A percentile compares a stretch with the other conserved stretches of the same genome.
These are phyloP conservation scores for Bombus breviceps DNA, from an alignment of 1,140 invertebrate genomes.

Conservation along the genomic window DNA sequence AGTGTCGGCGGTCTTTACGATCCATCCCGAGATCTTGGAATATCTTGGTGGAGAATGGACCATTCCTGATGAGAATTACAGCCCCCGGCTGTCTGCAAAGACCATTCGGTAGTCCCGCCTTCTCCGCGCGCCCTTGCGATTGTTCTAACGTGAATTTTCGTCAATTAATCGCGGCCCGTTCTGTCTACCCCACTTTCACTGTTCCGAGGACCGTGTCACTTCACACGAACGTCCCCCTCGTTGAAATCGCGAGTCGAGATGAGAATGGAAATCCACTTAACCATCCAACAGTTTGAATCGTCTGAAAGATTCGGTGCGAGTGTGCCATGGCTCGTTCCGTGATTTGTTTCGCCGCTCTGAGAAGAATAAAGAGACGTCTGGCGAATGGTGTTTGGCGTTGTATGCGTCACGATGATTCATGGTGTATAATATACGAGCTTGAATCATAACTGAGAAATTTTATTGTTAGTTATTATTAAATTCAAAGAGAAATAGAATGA, in stretches of 20 bases:
- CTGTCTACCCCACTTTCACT: not conserved
- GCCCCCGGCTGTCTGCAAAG: slow-evolving; percentile 35
- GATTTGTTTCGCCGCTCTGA: not conserved
- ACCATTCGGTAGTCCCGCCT: slow-evolving; percentile 39
- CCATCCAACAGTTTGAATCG: slow-evolving; percentile 25
- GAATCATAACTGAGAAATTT: not conserved
- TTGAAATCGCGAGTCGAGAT: slow-evolving; percentile 57
- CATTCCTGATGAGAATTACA: slow-evolving; percentile 63
- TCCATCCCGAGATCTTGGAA: slow-evolving; percentile 56
- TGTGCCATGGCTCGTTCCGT: not conserved
- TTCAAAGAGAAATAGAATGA: too few species aligned
- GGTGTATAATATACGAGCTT: not conserved
- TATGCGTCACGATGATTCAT: not conserved
- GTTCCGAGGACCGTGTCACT: not conserved
- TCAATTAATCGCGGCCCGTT: slow-evolving; percentile 59
- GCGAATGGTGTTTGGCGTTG: not conserved
- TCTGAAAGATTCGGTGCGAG: not conserved
- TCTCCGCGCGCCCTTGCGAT: not conserved
- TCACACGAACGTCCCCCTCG: slow-evolving; percentile 39
- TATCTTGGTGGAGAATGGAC: slow-evolving; percentile 56
- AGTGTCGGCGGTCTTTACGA: slow-evolving; percentile 51
- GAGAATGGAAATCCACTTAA: slow-evolving; percentile 60
- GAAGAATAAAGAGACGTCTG: not conserved
- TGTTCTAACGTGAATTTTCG: slow-evolving; percentile 59
- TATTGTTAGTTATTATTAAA: too few species aligned